Evolutionary conservation across 53 echinoderm and acorn worm species (phyloP).

Genomic region (Mesocentrotus franciscanus): DNA sequence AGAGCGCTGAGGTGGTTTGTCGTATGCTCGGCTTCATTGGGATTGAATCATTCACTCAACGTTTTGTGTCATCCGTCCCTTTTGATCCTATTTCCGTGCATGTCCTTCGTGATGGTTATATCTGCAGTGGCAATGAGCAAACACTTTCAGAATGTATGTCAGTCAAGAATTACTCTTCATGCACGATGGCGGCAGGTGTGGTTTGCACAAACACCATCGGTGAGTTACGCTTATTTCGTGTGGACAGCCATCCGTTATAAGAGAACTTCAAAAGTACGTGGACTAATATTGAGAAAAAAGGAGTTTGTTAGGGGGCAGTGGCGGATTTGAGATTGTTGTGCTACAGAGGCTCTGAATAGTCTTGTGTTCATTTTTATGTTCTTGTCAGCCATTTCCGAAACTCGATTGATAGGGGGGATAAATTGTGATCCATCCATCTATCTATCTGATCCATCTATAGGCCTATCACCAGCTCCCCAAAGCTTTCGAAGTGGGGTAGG

Average conservation of each 20-base stretch:
- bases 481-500: too few relatives aligned
- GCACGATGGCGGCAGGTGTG: background rate
- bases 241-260: background rate
- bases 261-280: background rate
- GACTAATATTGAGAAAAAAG: too few relatives aligned
- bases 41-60: background rate
- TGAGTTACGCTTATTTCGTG: background rate
- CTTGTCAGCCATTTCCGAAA: too few relatives aligned
- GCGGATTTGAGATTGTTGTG: background rate
- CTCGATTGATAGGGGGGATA: too few relatives aligned
- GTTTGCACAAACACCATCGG: background rate
- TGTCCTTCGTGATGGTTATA: background rate
- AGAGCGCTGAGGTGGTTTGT: background rate
- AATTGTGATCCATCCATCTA: too few relatives aligned
- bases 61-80: background rate
- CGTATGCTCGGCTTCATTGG: background rate
- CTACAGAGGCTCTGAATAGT: background rate
- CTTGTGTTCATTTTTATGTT: too few relatives aligned
- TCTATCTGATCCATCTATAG: too few relatives aligned
- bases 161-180: background rate
- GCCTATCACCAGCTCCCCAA: too few relatives aligned
- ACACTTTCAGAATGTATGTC: background rate
- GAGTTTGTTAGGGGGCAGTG: too few relatives aligned
- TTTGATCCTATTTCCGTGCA: background rate
- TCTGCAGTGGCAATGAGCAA: background rate